Base-by-base conservation (phyloP, 37 sponge, comb jelly and placozoan genomes). In the Haliclona indistincta region DNA sequence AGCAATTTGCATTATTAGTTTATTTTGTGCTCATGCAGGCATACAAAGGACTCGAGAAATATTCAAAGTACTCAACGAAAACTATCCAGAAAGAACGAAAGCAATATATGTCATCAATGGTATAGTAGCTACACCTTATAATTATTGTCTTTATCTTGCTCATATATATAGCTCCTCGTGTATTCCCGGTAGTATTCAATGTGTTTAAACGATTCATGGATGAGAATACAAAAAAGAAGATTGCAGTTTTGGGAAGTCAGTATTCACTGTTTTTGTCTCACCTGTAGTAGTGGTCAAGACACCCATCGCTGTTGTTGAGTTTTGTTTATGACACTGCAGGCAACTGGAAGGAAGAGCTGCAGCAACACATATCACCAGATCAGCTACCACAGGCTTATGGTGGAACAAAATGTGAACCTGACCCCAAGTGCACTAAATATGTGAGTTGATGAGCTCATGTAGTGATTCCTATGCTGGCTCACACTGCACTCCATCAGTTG, bases 311-410 rank as follows among this genome's bases (percentile, higher is more conserved):
- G n/a, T n/a, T n/a, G n/a, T n/a, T n/a, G n/a, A n/a, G n/a, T n/a
- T n/a, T n/a, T n/a, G n/a, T n/a, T n/a, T n/a, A n/a, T n/a, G n/a
- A n/a, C 35, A 19, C 4, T 22, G 17, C 54, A 80, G 87, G 38
- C 10, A 60, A 73, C 67, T 86, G 75, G 76, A 34, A 80, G 45
- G 87, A 86, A 41, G 77, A 62, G 43, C 62, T 86, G 32, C 87
- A 81, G 71, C 73, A 80, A 30, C 70, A 81, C 71, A 80, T 86
- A 45, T 43, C 61, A 55, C 81, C 81, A 49, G 77, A 86, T 55
- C 65, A 80, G 51, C 54, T 86, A 2, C 81, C 87, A 23, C 67
- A 73, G 29, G 42, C 49, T 0, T 86, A 86, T 56, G 81, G 81
- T 32, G 87, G 87, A 15, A 86, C 67, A 7, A 68, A 71, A 64